Conservation (phyloP, 2,113 vertebrate genomes). For the Lepus europaeus region DNA sequence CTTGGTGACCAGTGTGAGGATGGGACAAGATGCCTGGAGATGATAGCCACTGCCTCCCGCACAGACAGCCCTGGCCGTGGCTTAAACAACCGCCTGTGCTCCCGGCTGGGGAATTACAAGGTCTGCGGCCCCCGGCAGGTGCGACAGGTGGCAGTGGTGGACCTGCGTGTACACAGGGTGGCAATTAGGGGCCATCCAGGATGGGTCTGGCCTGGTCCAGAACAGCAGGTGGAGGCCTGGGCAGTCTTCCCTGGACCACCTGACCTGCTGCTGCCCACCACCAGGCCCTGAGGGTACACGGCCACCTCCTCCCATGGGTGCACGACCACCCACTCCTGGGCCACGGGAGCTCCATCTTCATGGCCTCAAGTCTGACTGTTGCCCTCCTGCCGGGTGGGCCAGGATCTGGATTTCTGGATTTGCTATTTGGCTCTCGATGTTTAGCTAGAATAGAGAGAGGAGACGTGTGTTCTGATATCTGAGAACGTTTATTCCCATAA, state of each 20-base stretch:
- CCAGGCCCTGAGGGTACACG: accelerated
- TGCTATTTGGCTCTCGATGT: not conserved
- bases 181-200: not conserved
- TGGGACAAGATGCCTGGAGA: not conserved
- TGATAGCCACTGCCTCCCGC: not conserved
- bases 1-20: not conserved
- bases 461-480: not conserved
- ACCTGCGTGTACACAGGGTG: accelerated
- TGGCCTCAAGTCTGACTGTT: not conserved
- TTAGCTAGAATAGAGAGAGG: not conserved
- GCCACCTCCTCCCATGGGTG: accelerated
- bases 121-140: accelerated
- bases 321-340: too few relatives aligned
- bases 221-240: not conserved
- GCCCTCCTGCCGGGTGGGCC: accelerated
- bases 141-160: accelerated
- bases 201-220: not conserved
- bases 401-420: not conserved
- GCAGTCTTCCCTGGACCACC: accelerated
- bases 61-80: accelerated
- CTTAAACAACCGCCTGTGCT: not conserved
- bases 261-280: accelerated
- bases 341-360: too few relatives aligned
- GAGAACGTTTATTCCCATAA: not conserved
- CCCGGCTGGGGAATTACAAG: not conserved